Evolutionary conservation across 1,140 invertebrate species (phyloP).

Genomic region (Helicoverpa zea): DNA sequence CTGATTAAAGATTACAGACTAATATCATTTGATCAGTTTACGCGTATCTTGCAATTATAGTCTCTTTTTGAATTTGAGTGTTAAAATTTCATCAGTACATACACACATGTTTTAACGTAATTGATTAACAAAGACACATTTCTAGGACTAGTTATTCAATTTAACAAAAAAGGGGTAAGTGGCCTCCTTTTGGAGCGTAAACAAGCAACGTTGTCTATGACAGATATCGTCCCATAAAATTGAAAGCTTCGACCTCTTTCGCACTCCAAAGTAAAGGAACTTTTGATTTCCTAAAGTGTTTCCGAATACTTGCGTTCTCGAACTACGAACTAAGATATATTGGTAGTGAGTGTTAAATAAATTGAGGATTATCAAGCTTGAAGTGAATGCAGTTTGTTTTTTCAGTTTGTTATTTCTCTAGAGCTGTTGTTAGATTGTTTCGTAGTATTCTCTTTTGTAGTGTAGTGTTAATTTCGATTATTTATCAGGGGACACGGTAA

Average conservation of each 20-base stretch:
- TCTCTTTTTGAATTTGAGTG: no score
- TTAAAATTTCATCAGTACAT: no score
- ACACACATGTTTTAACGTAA: no score
- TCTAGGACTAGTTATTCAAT: neutral
- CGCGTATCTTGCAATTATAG: no score
- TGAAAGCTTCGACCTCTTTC: constrained; percentile 7
- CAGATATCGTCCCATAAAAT: constrained; percentile 26
- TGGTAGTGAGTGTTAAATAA: neutral
- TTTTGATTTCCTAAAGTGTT: constrained; percentile 33
- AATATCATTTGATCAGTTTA: no score
- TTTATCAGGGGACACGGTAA: no score
- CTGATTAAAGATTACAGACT: neutral
- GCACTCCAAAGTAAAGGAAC: constrained; percentile 7
- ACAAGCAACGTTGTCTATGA: constrained; percentile 33
- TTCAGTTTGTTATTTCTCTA: neutral
- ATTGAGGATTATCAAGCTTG: neutral
- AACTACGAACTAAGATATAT: neutral
- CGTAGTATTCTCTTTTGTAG: no score
- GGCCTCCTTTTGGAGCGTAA: neutral
- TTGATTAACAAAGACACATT: neutral
- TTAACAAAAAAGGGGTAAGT: neutral
- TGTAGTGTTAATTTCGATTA: no score
- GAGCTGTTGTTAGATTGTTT: no score
- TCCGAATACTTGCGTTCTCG: constrained; percentile 3
- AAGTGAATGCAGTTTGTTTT: neutral